Evolutionary conservation across 2,797 vertebrate species (phyloP), one percentile per base, ranked within the genome.

Genomic region (Crenichthys baileyi): DNA sequence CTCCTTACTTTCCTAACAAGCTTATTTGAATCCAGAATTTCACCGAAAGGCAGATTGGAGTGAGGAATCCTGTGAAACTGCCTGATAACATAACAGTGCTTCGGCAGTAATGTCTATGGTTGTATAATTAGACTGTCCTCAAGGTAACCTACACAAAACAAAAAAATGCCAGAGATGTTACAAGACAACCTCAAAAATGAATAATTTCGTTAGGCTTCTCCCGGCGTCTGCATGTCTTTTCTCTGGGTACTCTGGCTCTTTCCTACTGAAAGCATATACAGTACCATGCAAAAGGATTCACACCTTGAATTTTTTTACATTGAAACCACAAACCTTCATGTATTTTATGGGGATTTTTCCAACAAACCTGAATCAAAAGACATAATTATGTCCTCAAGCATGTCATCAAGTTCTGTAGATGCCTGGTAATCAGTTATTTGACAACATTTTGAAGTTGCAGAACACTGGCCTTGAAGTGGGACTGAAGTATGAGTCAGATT

Each of bases 41-140:
- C 58, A 63, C 3, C 7, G 67, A 72, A 73, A 80, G 77, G 71
- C 77, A 84, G 80, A 83, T 86, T 82, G 83, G 84, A 56, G 48
- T 78, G 80, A 73, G 70, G 75, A 84, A 22, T 70, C 29, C 77
- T 65, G 78, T 85, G 73, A 83, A 75, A 73, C 65, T 73, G 84
- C 74, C 77, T 72, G 72, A 73, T 77, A 76, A 44, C 68, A 41
- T 75, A 84, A 87, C 83, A 83, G 77, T 48, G 73, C 85, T 79
- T 85, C 74, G 79, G 78, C 83, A 83, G 58, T 71, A 82, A 86
- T 73, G 46, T 65, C 56, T 75, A 55, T 70, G 75, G 63, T 58
- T 83, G 83, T 76, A 84, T 89, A 79, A 89, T 88, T 81, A 81
- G 73, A 87, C 63, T 67, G 71, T 76, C 63, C 74, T 61, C 74